A percentile compares a stretch with the other conserved stretches of the same genome.
phyloP scores from a whole-genome alignment of 2,797 vertebrate species.

The Crenichthys baileyi region DNA sequence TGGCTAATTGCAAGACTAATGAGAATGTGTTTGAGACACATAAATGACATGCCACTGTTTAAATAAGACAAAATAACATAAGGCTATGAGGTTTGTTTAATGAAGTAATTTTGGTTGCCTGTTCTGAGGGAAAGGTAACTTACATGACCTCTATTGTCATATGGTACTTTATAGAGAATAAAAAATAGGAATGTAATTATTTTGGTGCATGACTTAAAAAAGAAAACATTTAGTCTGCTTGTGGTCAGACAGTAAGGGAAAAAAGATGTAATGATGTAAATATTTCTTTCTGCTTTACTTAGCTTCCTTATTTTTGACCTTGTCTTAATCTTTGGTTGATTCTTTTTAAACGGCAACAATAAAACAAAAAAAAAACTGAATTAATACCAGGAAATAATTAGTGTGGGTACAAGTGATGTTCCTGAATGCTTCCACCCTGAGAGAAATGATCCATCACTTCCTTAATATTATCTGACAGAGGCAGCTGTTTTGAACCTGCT shows the following conservation, averaged over 20 bases:
- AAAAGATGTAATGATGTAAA: not conserved
- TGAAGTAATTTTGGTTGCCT: not conserved
- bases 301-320: not conserved
- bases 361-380: slow-evolving; percentile 39
- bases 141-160: not conserved
- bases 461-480: slow-evolving; percentile 62
- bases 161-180: too few species aligned
- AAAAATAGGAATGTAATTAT: not conserved
- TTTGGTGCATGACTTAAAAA: not conserved
- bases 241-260: not conserved
- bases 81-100: too few species aligned
- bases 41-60: too few species aligned
- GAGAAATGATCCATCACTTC: slow-evolving; percentile 67
- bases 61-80: too few species aligned
- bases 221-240: not conserved
- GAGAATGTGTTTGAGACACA: too few species aligned
- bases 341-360: slow-evolving; percentile 9
- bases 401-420: slow-evolving; percentile 25
- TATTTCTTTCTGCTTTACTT: slow-evolving; percentile 12
- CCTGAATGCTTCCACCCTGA: slow-evolving; percentile 37
- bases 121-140: too few species aligned
- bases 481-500: slow-evolving; percentile 63
- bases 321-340: slow-evolving; percentile 9
- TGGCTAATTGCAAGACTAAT: too few species aligned
- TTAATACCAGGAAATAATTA: slow-evolving; percentile 58